These are phyloP conservation scores for Helicoverpa assulta DNA, from an alignment of 2,888 invertebrate genomes.

Conservation along the genomic window DNA sequence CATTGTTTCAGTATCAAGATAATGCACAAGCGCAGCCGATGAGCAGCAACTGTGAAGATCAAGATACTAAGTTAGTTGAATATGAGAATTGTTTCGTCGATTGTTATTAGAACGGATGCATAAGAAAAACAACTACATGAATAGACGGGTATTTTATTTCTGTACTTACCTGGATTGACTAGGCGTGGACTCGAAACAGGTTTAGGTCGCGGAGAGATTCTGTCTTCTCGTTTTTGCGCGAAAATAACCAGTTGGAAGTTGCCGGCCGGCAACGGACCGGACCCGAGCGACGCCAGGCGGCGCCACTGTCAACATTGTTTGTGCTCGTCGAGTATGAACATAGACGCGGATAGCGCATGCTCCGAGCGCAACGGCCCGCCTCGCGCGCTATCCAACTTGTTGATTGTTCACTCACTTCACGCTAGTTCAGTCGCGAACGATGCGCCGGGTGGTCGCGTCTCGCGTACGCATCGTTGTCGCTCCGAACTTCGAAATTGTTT, in stretches of 20 bases:
- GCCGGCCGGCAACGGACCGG: slow-evolving; percentile 63
- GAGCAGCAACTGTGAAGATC: slow-evolving; percentile 59
- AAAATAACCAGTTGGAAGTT: slow-evolving; percentile 83
- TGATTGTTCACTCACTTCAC: slow-evolving; percentile 89
- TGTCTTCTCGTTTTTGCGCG: slow-evolving; percentile 86
- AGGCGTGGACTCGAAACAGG: slow-evolving; percentile 69
- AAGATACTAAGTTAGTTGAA: slow-evolving; percentile 59
- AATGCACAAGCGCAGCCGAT: slow-evolving; percentile 52
- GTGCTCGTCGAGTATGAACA: slow-evolving; percentile 78
- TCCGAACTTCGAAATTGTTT: slow-evolving; percentile 87
- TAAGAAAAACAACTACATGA: slow-evolving; percentile 53
- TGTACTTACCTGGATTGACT: slow-evolving; percentile 62
- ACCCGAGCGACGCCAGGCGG: slow-evolving; percentile 55
- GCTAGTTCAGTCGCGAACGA: slow-evolving; percentile 84
- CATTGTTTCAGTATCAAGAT: slow-evolving; percentile 69
- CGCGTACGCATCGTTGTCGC: slow-evolving; percentile 76
- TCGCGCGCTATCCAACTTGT: slow-evolving; percentile 86
- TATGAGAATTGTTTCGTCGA: slow-evolving; percentile 73
- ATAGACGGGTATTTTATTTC: slow-evolving; percentile 66
- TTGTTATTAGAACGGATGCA: slow-evolving; percentile 64
- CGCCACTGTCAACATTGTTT: slow-evolving; percentile 76
- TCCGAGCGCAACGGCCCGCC: slow-evolving; percentile 81
- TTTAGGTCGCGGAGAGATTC: slow-evolving; percentile 69
- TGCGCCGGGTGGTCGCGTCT: slow-evolving; percentile 85
- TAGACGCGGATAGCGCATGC: slow-evolving; percentile 86